phyloP scores from a whole-genome alignment of 1,140 invertebrate species.

The Eriocheir sinensis region DNA sequence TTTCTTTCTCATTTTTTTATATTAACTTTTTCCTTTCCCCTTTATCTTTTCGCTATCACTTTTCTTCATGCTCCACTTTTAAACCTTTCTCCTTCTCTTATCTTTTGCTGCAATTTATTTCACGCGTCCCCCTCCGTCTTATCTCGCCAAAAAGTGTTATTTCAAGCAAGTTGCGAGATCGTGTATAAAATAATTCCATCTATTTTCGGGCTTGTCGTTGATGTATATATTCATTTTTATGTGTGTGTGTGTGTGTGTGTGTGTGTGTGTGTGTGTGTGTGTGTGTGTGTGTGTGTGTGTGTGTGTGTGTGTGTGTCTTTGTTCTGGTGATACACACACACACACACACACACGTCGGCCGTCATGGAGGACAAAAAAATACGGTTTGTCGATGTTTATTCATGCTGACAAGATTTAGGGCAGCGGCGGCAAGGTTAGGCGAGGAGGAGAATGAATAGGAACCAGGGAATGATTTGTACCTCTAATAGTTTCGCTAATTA shows the following conservation, averaged over 20 bases:
- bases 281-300: conserved; percentile 16
- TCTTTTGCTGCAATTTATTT: no score
- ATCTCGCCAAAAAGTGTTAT: not conserved
- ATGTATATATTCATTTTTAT: not conserved
- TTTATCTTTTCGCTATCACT: no score
- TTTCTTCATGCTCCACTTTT: no score
- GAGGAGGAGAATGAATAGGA: not conserved
- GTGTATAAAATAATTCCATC: not conserved
- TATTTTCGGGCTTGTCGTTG: not conserved
- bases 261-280: conserved; percentile 33
- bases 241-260: conserved; percentile 30
- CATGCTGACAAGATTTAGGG: conserved; percentile 91
- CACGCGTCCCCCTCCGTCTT: no score
- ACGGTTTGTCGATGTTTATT: conserved; percentile 92
- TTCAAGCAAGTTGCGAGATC: not conserved
- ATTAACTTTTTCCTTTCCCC: no score
- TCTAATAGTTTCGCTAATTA: not conserved
- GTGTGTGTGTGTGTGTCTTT: not conserved
- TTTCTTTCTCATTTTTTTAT: no score
- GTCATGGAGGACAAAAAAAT: not conserved
- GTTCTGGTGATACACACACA: not conserved
- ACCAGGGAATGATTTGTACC: not conserved
- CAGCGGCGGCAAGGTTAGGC: conserved; percentile 93
- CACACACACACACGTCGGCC: not conserved
- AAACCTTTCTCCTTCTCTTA: no score